Percentiles rank a stretch among this genome's conserved stretches.
phyloP scores from a whole-genome alignment of 2,888 invertebrate species.

The Taphrorychus bicolor region DNA sequence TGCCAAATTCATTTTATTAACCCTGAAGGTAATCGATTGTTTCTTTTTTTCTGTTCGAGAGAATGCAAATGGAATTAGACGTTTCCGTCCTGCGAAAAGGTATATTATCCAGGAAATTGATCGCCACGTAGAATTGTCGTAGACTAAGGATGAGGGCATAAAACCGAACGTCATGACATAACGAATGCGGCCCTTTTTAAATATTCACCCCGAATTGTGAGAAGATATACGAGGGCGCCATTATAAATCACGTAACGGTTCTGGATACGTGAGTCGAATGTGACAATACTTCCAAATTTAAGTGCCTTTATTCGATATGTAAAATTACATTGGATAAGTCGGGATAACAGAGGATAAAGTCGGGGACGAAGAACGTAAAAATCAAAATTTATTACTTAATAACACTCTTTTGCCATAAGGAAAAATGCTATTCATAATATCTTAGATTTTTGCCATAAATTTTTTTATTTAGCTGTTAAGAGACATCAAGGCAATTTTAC shows the following conservation, averaged over 20 bases:
- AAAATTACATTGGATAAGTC: background rate
- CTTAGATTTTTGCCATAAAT: too few species aligned
- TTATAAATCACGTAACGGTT: constrained; percentile 56
- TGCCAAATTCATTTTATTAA: constrained; percentile 8
- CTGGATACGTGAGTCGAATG: constrained; percentile 54
- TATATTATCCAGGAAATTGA: background rate
- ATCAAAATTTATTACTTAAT: too few species aligned
- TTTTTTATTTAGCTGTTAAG: too few species aligned
- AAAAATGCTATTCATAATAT: too few species aligned
- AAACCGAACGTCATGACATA: constrained; percentile 39
- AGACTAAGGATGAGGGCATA: constrained; percentile 15
- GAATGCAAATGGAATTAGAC: background rate
- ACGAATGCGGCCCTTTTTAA: constrained; percentile 50
- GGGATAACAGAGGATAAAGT: background rate
- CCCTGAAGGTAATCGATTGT: background rate
- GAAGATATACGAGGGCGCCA: constrained; percentile 47
- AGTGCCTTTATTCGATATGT: constrained; percentile 17
- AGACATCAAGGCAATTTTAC: too few species aligned
- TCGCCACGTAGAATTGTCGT: background rate
- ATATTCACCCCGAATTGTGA: constrained; percentile 51
- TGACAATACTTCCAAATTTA: constrained; percentile 50
- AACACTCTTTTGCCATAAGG: too few species aligned
- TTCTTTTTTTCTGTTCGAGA: background rate
- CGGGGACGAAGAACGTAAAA: too few species aligned
- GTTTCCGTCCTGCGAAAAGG: background rate